Evolutionary conservation across 35 echinoderm and acorn worm species (phyloP).

Genomic region (Hemicentrotus pulcherrimus): DNA sequence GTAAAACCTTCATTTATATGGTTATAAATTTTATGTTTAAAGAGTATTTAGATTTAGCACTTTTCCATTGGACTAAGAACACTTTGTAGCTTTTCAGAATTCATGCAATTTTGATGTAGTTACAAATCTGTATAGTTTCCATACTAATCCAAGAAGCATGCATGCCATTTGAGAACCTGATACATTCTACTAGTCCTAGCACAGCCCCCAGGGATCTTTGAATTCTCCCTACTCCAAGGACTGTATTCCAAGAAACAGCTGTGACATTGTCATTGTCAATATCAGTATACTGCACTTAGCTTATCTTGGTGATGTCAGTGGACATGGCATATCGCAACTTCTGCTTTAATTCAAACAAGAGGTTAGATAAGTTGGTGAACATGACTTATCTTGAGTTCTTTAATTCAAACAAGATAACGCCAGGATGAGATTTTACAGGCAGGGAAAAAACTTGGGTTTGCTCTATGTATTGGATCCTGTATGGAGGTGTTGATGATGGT

Average conservation of each 20-base stretch:
- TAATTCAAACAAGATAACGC: neutral
- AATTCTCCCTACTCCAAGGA: neutral
- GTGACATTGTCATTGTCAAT: slow-evolving; percentile 6
- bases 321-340: neutral
- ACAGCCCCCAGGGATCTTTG: neutral
- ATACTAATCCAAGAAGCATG: neutral
- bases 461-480: neutral
- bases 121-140: neutral
- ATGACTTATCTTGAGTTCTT: slow-evolving; percentile 9
- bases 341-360: neutral
- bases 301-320: neutral
- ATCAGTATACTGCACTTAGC: neutral
- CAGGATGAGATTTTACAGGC: neutral
- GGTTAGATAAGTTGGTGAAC: neutral
- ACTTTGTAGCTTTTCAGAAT: too few species aligned
- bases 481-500: neutral
- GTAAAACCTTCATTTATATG: too few species aligned
- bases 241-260: neutral
- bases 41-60: too few species aligned
- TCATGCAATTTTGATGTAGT: too few species aligned
- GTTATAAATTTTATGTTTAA: too few species aligned
- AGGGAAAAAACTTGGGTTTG: neutral
- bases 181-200: neutral
- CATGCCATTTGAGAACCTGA: neutral
- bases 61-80: too few species aligned